A percentile compares a stretch with the other conserved stretches of the same genome.
phyloP scores from a whole-genome alignment of 2,888 invertebrate genomes.

The Acrobasis suavella region DNA sequence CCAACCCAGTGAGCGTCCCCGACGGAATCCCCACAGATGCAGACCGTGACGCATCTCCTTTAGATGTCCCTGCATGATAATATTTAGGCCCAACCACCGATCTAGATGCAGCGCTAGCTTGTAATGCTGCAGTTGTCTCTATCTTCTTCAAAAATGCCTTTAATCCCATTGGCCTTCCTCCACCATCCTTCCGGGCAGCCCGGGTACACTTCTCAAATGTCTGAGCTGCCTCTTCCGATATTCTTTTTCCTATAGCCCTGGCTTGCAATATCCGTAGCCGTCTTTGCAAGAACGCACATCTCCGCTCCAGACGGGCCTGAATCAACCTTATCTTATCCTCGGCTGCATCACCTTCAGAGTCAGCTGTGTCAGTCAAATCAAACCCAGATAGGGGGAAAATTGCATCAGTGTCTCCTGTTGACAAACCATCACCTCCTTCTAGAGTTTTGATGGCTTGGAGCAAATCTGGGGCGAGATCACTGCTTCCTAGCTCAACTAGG shows the following conservation, averaged over 20 bases:
- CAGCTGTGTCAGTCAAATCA: constrained; percentile 76
- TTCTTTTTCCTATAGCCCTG: constrained; percentile 88
- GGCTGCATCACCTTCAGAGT: constrained; percentile 74
- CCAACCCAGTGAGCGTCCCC: constrained; percentile 87
- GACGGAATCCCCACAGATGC: constrained; percentile 81
- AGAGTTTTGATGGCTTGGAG: constrained; percentile 90
- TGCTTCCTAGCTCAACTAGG: constrained; percentile 82
- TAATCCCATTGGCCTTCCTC: constrained; percentile 67
- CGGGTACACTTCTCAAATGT: constrained; percentile 87
- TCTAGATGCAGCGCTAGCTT: constrained; percentile 68
- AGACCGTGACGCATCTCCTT: constrained; percentile 88
- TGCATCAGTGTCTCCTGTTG: constrained; percentile 75
- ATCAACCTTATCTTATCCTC: constrained; percentile 78
- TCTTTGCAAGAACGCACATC: constrained; percentile 87
- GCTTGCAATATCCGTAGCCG: constrained; percentile 90
- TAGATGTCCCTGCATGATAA: constrained; percentile 84
- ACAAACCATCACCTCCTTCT: constrained; percentile 76
- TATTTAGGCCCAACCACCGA: constrained; percentile 66
- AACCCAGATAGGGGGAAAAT: constrained; percentile 72
- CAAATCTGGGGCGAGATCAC: constrained; percentile 85
- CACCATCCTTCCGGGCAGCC: constrained; percentile 84
- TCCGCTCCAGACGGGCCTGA: constrained; percentile 85
- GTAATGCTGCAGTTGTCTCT: constrained; percentile 69
- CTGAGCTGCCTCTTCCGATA: constrained; percentile 88
- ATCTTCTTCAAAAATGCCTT: constrained; percentile 72